Percentiles rank a stretch among this genome's conserved stretches.
These are phyloP conservation scores for Zaprionus bogoriensis DNA, from an alignment of 2,888 invertebrate genomes.

Conservation along the genomic window DNA sequence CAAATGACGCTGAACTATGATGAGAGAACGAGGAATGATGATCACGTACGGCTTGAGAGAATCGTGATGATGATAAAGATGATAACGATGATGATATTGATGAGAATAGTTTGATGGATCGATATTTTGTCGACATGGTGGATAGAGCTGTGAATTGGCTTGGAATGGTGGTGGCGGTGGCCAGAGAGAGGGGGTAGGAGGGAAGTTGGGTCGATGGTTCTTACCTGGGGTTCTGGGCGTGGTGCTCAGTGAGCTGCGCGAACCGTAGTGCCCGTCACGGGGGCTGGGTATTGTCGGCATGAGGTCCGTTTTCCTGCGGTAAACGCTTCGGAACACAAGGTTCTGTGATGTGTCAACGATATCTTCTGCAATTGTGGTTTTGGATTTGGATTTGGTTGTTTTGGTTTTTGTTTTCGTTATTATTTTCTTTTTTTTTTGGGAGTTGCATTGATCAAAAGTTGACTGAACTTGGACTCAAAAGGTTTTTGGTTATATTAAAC, in stretches of 20 bases:
- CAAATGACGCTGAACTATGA: background rate
- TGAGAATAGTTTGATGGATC: background rate
- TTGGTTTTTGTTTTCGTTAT: conserved; percentile 12
- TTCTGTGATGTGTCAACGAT: conserved; percentile 82
- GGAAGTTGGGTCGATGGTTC: conserved; percentile 36
- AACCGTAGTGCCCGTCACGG: conserved; percentile 85
- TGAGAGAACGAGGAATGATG: no score
- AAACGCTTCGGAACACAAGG: conserved; percentile 90
- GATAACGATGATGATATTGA: background rate
- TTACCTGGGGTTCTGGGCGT: conserved; percentile 84
- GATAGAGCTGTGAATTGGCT: background rate
- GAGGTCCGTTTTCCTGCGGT: conserved; percentile 93
- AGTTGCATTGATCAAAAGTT: conserved; percentile 23
- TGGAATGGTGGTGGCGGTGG: background rate
- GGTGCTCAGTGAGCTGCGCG: conserved; percentile 84
- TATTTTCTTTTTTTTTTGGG: conserved; percentile 13
- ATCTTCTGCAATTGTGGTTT: conserved; percentile 81
- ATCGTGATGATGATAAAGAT: background rate
- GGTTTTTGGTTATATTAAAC: conserved; percentile 23
- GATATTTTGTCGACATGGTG: background rate
- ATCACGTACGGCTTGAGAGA: background rate
- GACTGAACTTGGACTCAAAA: conserved; percentile 31
- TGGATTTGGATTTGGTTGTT: conserved; percentile 34
- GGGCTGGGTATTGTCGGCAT: conserved; percentile 93
- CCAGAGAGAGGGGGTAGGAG: background rate